These are phyloP conservation scores for Crenichthys baileyi DNA, from an alignment of 2,797 vertebrate genomes.

Conservation along the genomic window DNA sequence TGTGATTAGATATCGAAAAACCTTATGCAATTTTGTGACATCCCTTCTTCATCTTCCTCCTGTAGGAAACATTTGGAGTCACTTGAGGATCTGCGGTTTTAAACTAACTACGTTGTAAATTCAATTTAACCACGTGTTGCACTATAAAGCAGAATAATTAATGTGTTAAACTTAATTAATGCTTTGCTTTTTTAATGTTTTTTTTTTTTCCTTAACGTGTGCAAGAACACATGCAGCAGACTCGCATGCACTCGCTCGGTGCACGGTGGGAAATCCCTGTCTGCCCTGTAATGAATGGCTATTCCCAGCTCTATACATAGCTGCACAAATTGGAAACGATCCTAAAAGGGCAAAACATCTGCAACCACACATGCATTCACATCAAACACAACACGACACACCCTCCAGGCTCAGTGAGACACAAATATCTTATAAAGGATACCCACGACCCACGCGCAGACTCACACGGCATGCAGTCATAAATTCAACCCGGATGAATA, in stretches of 20 bases:
- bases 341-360: conserved; percentile 51
- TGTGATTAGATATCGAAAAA: not conserved
- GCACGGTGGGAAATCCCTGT: conserved; percentile 30
- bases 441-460: conserved; percentile 10
- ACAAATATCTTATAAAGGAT: conserved; percentile 43
- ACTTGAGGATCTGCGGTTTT: not conserved
- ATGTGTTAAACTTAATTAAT: no score
- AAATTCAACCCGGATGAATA: not conserved
- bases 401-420: conserved; percentile 48
- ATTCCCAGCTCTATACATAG: conserved; percentile 50
- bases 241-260: not conserved
- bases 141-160: not conserved
- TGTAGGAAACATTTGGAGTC: not conserved
- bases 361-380: conserved; percentile 32
- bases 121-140: not conserved
- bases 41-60: not conserved
- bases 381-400: conserved; percentile 51
- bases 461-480: conserved; percentile 16
- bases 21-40: not conserved
- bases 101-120: not conserved
- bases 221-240: not conserved
- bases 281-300: conserved; percentile 37
- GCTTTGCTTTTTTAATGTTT: no score
- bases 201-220: not conserved
- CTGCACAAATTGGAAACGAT: conserved; percentile 45